Evolutionary conservation across 2,888 invertebrate genomes (phyloP).

Genomic region (Lampropteryx suffumata): DNA sequence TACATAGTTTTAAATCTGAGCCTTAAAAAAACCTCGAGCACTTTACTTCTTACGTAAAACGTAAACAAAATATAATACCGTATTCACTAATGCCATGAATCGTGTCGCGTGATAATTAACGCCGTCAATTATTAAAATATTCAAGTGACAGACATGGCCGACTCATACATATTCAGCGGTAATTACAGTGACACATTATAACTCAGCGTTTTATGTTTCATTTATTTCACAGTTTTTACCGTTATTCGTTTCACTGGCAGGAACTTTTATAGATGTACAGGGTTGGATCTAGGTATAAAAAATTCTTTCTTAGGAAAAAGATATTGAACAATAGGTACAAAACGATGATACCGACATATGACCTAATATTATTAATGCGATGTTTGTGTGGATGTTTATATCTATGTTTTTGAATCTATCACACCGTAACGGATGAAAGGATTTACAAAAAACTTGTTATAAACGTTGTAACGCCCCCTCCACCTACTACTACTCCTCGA

Average conservation of each 20-base stretch:
- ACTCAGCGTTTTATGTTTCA: slow-evolving; percentile 32
- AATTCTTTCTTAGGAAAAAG: no score
- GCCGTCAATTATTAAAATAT: slow-evolving; percentile 35
- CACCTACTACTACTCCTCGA: no score
- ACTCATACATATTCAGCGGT: slow-evolving; percentile 37
- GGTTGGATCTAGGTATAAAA: not conserved
- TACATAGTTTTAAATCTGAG: no score
- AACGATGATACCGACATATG: no score
- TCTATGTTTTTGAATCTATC: no score
- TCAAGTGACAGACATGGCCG: slow-evolving; percentile 33
- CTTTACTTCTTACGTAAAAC: not conserved
- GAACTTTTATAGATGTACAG: slow-evolving; percentile 17
- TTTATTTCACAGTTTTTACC: slow-evolving; percentile 18
- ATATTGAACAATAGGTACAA: no score
- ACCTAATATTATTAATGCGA: no score
- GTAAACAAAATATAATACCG: slow-evolving; percentile 2
- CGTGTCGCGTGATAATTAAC: slow-evolving; percentile 24
- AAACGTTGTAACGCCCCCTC: no score
- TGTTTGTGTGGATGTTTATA: no score
- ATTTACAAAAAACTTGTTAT: no score
- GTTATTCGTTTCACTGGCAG: slow-evolving; percentile 13
- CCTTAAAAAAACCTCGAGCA: no score
- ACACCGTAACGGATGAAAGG: no score
- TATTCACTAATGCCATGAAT: slow-evolving; percentile 8
- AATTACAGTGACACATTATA: slow-evolving; percentile 33